These are phyloP conservation scores for Psephotus haematonotus DNA, from an alignment of 2,113 vertebrate genomes.

Conservation along the genomic window DNA sequence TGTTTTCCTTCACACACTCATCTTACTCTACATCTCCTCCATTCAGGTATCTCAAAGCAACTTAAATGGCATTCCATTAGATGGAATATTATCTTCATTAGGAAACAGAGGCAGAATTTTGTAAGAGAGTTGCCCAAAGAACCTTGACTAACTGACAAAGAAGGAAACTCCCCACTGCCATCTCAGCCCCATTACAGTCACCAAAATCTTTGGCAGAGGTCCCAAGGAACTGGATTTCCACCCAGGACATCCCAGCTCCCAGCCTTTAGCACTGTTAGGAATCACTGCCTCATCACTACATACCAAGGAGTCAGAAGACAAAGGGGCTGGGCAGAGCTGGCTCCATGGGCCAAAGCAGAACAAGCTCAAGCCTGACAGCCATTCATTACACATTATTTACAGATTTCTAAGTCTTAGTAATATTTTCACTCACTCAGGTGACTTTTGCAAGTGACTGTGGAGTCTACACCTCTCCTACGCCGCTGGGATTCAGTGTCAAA, in stretches of 20 bases:
- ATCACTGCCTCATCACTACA: background rate
- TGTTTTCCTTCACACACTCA: background rate
- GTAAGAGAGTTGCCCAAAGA: background rate
- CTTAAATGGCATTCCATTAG: background rate
- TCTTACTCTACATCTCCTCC: background rate
- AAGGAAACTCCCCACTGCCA: background rate
- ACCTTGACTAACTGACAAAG: background rate
- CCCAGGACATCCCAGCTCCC: background rate
- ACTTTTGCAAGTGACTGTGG: background rate
- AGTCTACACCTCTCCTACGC: background rate
- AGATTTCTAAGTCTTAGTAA: background rate
- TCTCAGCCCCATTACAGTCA: background rate
- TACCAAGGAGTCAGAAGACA: background rate
- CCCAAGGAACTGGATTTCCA: background rate
- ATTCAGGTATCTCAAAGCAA: background rate
- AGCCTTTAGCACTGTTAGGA: background rate
- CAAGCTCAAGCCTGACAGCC: background rate
- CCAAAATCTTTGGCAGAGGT: background rate
- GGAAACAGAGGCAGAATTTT: background rate
- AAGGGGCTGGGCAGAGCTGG: background rate
- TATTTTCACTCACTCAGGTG: background rate
- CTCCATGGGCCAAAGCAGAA: background rate
- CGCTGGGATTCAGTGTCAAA: background rate
- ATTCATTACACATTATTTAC: background rate
- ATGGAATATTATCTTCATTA: background rate